These are phyloP conservation scores for Brevimyrus niger DNA, from an alignment of 2,113 vertebrate species.

Conservation along the genomic window DNA sequence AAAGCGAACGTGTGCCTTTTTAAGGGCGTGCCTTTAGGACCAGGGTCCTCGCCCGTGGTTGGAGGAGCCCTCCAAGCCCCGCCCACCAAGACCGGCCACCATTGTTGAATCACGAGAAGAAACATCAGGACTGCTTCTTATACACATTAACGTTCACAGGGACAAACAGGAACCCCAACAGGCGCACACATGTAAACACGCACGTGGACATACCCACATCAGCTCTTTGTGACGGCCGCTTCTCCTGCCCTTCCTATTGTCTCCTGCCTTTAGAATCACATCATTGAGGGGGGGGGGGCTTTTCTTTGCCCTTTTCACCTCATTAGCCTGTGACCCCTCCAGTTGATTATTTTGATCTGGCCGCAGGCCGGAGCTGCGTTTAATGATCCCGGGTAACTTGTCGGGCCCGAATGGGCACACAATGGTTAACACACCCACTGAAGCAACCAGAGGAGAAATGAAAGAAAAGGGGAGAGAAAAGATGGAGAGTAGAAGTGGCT, in stretches of 20 bases:
- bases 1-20: neutral
- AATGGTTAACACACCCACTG: constrained; percentile 66
- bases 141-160: neutral
- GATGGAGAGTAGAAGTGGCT: constrained; percentile 57
- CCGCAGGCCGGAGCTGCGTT: constrained; percentile 62
- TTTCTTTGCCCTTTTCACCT: constrained; percentile 61
- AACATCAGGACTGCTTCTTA: neutral
- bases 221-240: neutral
- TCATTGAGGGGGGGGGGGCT: constrained; percentile 50
- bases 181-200: constrained; percentile 4
- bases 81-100: neutral
- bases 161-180: constrained; percentile 8
- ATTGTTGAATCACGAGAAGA: neutral
- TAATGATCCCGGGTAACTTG: constrained; percentile 64
- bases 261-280: constrained; percentile 49
- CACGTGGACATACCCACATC: constrained; percentile 25
- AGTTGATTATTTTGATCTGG: constrained; percentile 75
- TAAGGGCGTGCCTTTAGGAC: neutral
- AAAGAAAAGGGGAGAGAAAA: constrained; percentile 49
- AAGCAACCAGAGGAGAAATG: constrained; percentile 40
- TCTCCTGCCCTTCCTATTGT: constrained; percentile 18
- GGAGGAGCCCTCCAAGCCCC: neutral
- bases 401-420: constrained; percentile 53
- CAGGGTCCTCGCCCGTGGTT: neutral
- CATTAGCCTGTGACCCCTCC: constrained; percentile 70